A percentile compares a stretch with the other conserved stretches of the same genome.
phyloP scores from a whole-genome alignment of 92 coral and sea anemone species.

The Bergia puertoricense region DNA sequence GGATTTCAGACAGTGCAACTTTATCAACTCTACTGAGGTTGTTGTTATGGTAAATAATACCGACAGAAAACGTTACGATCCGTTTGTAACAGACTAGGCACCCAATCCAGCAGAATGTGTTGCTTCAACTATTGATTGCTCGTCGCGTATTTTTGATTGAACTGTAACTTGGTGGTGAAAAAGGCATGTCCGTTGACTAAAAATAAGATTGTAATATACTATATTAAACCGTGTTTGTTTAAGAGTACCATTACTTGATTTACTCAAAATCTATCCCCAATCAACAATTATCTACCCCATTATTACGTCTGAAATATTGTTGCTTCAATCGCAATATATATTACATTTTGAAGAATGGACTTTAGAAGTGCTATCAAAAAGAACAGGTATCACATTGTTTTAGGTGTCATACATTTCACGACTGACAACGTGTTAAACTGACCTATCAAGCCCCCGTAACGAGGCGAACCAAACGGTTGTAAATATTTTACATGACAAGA shows the following conservation, averaged over 20 bases:
- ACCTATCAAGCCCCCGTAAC: not conserved
- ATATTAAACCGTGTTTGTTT: not conserved
- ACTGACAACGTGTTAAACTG: not conserved
- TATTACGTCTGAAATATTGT: no score
- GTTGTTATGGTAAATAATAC: no score
- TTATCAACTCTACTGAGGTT: not conserved
- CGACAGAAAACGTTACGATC: no score
- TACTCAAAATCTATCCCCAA: not conserved
- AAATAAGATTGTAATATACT: no score
- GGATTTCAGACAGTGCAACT: not conserved
- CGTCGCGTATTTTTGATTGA: not conserved
- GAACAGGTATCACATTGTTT: constrained; percentile 26
- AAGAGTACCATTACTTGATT: no score
- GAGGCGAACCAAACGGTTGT: not conserved
- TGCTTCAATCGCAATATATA: not conserved
- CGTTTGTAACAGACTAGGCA: no score
- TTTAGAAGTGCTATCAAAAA: not conserved
- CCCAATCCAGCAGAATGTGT: not conserved
- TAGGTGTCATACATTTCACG: not conserved
- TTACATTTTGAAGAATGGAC: not conserved
- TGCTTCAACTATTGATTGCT: not conserved
- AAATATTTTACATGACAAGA: constrained; percentile 37
- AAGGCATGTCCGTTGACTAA: not conserved
- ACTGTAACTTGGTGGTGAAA: not conserved
- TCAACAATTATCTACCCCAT: not conserved